A percentile compares a stretch with the other conserved stretches of the same genome.
Conservation (phyloP, 1,140 invertebrate species). For the Pogonus chalceus region DNA sequence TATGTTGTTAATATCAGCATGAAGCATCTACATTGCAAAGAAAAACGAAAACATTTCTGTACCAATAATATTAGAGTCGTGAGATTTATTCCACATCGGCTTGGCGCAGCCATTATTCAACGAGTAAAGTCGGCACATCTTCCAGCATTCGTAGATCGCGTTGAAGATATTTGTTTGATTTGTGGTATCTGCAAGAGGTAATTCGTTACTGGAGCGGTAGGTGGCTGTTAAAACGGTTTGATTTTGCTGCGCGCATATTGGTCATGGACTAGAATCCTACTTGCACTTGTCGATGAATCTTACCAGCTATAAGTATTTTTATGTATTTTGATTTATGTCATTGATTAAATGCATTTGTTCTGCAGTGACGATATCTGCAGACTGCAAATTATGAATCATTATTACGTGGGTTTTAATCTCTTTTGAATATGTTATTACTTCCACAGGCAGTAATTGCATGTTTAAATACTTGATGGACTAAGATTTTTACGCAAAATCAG, state of each 20-base stretch:
- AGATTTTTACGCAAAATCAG: too few relatives aligned
- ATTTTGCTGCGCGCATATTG: too few relatives aligned
- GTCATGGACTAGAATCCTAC: not conserved
- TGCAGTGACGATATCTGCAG: too few relatives aligned
- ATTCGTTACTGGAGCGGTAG: not conserved
- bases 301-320: not conserved
- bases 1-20: too few relatives aligned
- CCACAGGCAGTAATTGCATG: too few relatives aligned
- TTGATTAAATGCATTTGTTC: not conserved
- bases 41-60: not conserved
- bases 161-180: constrained; percentile 6
- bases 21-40: too few relatives aligned
- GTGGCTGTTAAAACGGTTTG: not conserved
- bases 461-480: too few relatives aligned
- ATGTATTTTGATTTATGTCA: not conserved
- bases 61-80: constrained; percentile 5
- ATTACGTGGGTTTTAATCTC: too few relatives aligned
- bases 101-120: constrained; percentile 4
- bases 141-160: not conserved
- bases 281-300: not conserved
- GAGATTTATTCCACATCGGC: not conserved
- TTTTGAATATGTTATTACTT: too few relatives aligned
- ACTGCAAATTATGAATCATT: too few relatives aligned
- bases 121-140: constrained; percentile 2
- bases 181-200: constrained; percentile 4